phyloP scores from a whole-genome alignment of 2,888 invertebrate genomes.

The Neocrepidodera transversa region DNA sequence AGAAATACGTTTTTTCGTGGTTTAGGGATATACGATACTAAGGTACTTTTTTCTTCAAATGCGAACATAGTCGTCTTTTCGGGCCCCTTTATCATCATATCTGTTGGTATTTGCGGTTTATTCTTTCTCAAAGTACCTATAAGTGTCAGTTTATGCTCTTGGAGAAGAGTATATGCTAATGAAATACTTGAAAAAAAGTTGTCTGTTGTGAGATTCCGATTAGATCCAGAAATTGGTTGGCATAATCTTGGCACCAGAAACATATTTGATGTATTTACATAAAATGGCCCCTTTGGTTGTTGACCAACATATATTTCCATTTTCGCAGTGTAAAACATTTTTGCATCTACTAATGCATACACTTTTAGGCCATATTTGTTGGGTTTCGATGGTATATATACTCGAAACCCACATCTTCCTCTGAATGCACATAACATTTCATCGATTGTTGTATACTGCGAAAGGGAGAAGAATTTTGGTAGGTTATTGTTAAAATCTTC shows the following conservation, averaged over 20 bases:
- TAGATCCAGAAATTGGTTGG: constrained; percentile 4
- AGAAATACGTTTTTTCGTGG: constrained; percentile 8
- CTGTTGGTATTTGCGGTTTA: constrained; percentile 6
- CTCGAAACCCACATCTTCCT: constrained; percentile 10
- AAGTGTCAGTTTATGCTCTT: constrained; percentile 14
- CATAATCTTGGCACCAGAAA: constrained; percentile 17
- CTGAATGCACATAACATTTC: constrained; percentile 12
- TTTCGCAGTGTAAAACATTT: constrained; percentile 13
- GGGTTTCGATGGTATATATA: constrained; percentile 16
- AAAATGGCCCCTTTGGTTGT: constrained; percentile 6
- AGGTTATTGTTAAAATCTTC: constrained; percentile 8
- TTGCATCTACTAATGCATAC: constrained; percentile 20
- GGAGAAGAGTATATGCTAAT: constrained; percentile 1
- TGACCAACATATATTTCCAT: constrained; percentile 3
- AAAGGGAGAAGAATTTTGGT: background rate
- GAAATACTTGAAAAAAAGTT: constrained; percentile 3
- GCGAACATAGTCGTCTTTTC: constrained; percentile 7
- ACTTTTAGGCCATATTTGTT: constrained; percentile 17
- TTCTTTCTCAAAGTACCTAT: constrained; percentile 8
- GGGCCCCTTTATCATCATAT: constrained; percentile 8
- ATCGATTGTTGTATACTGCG: constrained; percentile 7
- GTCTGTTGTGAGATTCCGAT: constrained; percentile 11
- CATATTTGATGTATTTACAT: constrained; percentile 12
- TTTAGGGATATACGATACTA: constrained; percentile 4
- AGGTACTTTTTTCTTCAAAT: constrained; percentile 9